Conservation (phyloP, 2,888 invertebrate species). For the Oxystoma pomonae region DNA sequence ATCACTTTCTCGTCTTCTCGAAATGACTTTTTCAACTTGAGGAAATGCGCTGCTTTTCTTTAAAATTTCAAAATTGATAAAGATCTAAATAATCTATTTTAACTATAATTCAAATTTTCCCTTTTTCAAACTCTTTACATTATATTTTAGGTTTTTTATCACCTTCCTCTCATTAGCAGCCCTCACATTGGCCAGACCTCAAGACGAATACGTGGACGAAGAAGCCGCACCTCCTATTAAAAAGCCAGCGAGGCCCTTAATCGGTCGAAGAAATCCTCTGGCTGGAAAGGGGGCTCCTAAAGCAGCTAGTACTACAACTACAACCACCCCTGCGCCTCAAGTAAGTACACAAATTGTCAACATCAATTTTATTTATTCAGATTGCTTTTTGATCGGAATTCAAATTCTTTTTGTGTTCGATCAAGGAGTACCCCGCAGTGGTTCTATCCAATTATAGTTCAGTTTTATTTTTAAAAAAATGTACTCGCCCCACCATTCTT, state of each 20-base stretch:
- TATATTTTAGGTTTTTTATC: constrained; percentile 38
- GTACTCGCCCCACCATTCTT: too few relatives aligned
- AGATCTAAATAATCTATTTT: too few relatives aligned
- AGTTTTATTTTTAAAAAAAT: too few relatives aligned
- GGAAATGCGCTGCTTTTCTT: too few relatives aligned
- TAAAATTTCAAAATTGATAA: too few relatives aligned
- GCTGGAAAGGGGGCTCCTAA: constrained; percentile 36
- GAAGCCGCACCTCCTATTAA: constrained; percentile 42
- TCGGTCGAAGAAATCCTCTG: constrained; percentile 44
- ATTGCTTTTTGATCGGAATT: too few relatives aligned
- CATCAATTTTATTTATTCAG: background rate
- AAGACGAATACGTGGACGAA: constrained; percentile 42
- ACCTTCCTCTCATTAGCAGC: constrained; percentile 38
- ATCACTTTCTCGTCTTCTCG: too few relatives aligned
- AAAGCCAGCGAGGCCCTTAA: constrained; percentile 38
- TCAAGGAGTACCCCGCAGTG: too few relatives aligned
- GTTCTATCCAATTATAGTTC: too few relatives aligned
- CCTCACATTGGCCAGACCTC: constrained; percentile 40
- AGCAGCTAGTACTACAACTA: constrained; percentile 39
- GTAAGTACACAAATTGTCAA: constrained; percentile 9
- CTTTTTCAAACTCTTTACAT: constrained; percentile 10
- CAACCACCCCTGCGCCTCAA: constrained; percentile 41
- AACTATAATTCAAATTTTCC: too few relatives aligned
- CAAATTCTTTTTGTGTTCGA: too few relatives aligned
- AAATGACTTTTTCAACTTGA: too few relatives aligned